These are phyloP conservation scores for Nibea albiflora DNA, from an alignment of 2,113 vertebrate species.

Conservation along the genomic window DNA sequence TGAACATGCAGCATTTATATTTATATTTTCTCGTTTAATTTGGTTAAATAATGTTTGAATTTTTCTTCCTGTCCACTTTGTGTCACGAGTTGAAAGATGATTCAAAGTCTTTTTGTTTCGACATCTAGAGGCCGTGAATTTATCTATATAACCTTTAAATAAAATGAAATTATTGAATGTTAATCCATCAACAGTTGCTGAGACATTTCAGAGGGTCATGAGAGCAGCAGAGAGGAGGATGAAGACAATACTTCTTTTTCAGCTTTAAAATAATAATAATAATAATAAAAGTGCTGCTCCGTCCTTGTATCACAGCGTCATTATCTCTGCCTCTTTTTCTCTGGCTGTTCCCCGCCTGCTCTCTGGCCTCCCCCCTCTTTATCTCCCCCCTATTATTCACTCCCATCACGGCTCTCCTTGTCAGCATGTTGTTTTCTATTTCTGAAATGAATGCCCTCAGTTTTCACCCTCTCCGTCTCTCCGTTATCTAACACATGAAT, in stretches of 20 bases:
- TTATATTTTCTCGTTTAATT: too few species aligned
- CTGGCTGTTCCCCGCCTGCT: neutral
- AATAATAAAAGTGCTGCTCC: neutral
- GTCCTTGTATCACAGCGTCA: slow-evolving; percentile 5
- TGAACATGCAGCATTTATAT: too few species aligned
- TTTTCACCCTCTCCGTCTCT: neutral
- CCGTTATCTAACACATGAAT: slow-evolving; percentile 15
- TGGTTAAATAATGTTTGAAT: too few species aligned
- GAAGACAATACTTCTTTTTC: neutral
- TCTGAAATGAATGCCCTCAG: slow-evolving; percentile 35
- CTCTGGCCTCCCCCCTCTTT: neutral
- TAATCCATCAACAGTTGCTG: neutral
- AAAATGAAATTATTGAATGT: too few species aligned
- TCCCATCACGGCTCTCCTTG: slow-evolving; percentile 16
- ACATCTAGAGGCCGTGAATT: too few species aligned
- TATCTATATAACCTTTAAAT: too few species aligned
- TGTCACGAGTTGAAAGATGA: too few species aligned
- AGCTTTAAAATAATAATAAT: neutral
- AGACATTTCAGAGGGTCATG: neutral
- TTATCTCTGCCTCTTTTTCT: neutral
- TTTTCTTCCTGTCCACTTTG: too few species aligned
- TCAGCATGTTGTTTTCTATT: slow-evolving; percentile 31
- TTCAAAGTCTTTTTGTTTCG: too few species aligned
- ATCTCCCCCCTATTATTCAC: slow-evolving; percentile 36
- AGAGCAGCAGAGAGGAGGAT: neutral